phyloP scores from a whole-genome alignment of 2,113 vertebrate genomes.

The Oreocharis arfaki region DNA sequence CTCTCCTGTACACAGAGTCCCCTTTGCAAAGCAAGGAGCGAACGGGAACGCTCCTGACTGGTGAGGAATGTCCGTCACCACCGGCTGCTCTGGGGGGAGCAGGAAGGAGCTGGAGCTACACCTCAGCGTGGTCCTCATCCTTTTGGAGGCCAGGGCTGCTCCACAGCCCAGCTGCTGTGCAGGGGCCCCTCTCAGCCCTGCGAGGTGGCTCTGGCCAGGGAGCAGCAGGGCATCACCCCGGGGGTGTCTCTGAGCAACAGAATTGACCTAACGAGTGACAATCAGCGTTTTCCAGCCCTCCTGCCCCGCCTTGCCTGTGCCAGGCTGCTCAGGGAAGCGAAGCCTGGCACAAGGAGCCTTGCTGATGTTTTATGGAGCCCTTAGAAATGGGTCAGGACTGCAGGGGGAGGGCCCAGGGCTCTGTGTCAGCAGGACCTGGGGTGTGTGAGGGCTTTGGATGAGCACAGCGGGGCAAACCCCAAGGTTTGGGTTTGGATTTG shows the following conservation, averaged over 20 bases:
- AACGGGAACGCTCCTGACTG: rapidly evolving
- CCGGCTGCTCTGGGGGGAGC: neutral
- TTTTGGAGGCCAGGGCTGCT: neutral
- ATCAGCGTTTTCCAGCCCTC: neutral
- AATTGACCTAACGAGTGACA: neutral
- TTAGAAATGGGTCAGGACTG: neutral
- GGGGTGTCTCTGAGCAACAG: neutral
- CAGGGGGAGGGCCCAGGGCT: neutral
- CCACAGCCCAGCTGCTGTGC: neutral
- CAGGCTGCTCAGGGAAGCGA: rapidly evolving
- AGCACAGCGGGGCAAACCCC: neutral
- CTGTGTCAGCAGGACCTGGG: neutral
- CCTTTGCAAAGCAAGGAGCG: neutral
- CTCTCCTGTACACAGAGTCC: neutral
- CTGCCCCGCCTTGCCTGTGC: neutral
- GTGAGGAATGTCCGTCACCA: neutral
- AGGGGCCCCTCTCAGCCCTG: neutral
- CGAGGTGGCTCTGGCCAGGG: neutral
- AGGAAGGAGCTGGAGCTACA: neutral
- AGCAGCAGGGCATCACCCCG: neutral
- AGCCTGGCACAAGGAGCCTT: neutral
- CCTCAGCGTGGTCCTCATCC: neutral
- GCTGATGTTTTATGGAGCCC: neutral
- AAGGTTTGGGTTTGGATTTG: neutral
- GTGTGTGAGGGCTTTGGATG: rapidly evolving